phyloP scores from a whole-genome alignment of 1,140 invertebrate genomes.

The Leptestheria dahalacensis region DNA sequence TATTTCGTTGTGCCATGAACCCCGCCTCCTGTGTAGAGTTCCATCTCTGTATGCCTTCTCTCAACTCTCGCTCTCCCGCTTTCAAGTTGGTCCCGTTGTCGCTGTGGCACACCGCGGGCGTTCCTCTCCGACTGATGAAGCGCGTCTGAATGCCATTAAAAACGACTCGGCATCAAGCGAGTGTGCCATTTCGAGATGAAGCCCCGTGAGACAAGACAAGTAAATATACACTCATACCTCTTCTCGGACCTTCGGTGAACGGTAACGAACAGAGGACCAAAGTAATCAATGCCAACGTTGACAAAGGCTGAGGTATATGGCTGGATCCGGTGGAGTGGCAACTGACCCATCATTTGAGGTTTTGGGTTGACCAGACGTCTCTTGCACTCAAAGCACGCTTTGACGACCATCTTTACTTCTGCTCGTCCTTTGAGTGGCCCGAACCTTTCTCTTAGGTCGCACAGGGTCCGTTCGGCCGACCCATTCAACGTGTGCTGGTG shows the following conservation, averaged over 20 bases:
- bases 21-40: background rate
- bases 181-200: constrained; percentile 22
- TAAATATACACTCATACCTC: constrained; percentile 21
- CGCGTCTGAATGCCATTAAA: constrained; percentile 18
- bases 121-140: constrained; percentile 21
- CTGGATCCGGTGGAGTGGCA: no score
- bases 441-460: no score
- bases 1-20: constrained; percentile 1
- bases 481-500: no score
- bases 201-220: constrained; percentile 20
- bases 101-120: constrained; percentile 12
- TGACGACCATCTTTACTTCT: no score
- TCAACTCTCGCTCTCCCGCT: constrained; percentile 2
- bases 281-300: no score
- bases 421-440: no score
- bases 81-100: constrained; percentile 23
- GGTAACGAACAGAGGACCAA: no score
- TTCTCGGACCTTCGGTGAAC: constrained; percentile 19
- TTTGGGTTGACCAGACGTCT: no score
- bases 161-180: constrained; percentile 19
- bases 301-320: no score
- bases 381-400: no score
- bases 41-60: background rate
- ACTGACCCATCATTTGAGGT: no score
- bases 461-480: no score